Base-by-base conservation (phyloP, 37 sponge, comb jelly and placozoan species). In the Ephydatia muelleri region DNA sequence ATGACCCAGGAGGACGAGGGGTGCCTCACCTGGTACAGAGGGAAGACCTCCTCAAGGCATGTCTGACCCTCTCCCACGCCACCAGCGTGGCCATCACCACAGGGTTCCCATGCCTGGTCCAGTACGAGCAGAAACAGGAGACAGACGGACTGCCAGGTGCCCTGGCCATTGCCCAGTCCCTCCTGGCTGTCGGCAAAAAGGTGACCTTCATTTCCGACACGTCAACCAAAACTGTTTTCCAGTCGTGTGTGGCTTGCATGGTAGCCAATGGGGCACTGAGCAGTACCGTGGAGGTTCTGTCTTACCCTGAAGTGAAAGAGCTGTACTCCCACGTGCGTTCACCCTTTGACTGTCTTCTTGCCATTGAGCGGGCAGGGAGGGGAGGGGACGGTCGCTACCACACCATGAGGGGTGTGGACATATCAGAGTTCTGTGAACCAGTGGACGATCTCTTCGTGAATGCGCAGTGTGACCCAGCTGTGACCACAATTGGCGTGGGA, bases 91-190 rank as follows among this genome's bases (percentile, higher is more conserved):
- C 90, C 28, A 77, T 97, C 69, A 79, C 84, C 39, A 85, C 85
- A 16, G 94, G 92, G 16, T 93, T 93, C 76, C 94, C 97, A 26
- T 89, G 78, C 72, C 13, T 68, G 21, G 38, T 37, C 36, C 74
- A 91, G 29, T 68, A 32, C 23, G 74, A 82, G 30, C 80, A 75
- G 74, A 90, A 91, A 36, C 85, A 84, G 36, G 95, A 95, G 49
- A 95, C 95, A 35, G 95, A 95, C 36, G 95, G 95, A 8, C 78
- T 89, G 0, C 93, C 93, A 21, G 95, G 95, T 16, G 95, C 90
- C 21, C 43, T 95, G 0, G 35, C 92, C 65, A 81, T 95, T 33
- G 82, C 82, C 12, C 90, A 89, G 65, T 85, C 93, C 28, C 76
- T 92, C 25, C 38, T 84, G 38, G 65, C 78, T 14, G 79, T 92